Conservation (phyloP, 2,888 invertebrate species). For the Tethea ocularis region DNA sequence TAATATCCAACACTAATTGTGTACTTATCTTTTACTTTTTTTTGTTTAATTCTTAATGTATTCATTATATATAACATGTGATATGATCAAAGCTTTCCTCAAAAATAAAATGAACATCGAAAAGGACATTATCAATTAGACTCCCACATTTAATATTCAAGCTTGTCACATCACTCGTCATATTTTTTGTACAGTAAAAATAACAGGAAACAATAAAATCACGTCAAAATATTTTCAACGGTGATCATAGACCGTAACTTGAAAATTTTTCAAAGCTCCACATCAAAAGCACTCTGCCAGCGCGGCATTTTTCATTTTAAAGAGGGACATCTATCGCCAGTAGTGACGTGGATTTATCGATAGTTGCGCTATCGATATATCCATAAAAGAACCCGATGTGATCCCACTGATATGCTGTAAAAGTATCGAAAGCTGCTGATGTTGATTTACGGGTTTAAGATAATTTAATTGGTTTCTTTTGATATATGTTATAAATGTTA, state of each 20-base stretch:
- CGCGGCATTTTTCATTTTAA: conserved; percentile 36
- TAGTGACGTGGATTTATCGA: conserved; percentile 11
- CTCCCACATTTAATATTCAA: too few species aligned
- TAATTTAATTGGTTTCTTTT: not conserved
- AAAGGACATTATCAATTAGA: too few species aligned
- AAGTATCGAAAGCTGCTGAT: not conserved
- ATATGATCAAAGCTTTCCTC: too few species aligned
- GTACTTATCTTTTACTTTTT: too few species aligned
- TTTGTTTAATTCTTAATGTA: too few species aligned
- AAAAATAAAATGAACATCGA: too few species aligned
- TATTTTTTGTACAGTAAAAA: not conserved
- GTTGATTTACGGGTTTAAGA: not conserved
- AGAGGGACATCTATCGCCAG: conserved; percentile 41
- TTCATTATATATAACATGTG: too few species aligned
- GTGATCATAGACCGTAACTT: conserved; percentile 22
- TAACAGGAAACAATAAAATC: conserved; percentile 25
- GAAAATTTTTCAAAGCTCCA: conserved; percentile 25
- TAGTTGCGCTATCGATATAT: conserved; percentile 4
- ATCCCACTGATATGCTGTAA: not conserved
- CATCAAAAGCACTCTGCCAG: conserved; percentile 14
- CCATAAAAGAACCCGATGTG: not conserved
- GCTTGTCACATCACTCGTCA: too few species aligned
- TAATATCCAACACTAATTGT: too few species aligned
- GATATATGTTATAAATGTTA: not conserved
- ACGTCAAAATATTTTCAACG: conserved; percentile 22